phyloP scores from a whole-genome alignment of 2,797 vertebrate species.

The Bradypodion ventrale region DNA sequence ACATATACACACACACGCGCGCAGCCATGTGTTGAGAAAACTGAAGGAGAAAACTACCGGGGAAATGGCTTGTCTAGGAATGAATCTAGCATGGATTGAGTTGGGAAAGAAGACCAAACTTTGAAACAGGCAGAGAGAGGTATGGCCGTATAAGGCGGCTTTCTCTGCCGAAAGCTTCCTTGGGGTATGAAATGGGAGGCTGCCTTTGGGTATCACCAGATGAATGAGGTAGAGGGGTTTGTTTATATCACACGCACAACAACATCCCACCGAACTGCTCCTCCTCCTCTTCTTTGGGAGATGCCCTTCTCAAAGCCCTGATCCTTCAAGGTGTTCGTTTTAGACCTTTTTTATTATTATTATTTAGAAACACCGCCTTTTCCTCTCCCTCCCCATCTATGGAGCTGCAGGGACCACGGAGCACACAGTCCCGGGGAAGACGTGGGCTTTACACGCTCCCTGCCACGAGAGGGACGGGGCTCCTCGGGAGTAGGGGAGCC shows the following conservation, averaged over 20 bases:
- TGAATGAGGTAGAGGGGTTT: background rate
- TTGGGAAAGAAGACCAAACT: constrained; percentile 9
- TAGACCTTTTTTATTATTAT: no score
- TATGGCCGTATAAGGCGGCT: no score
- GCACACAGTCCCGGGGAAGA: no score
- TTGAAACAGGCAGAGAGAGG: background rate
- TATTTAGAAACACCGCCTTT: no score
- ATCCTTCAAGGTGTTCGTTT: background rate
- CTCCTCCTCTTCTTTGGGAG: no score
- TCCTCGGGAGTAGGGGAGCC: background rate
- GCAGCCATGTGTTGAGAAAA: background rate
- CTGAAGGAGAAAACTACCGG: background rate
- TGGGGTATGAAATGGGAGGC: background rate
- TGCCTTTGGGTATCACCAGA: no score
- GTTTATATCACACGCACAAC: background rate
- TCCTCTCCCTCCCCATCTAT: no score
- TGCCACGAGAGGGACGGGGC: no score
- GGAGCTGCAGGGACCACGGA: no score
- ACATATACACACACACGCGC: background rate
- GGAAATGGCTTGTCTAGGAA: background rate
- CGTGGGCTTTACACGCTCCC: no score
- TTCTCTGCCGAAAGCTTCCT: no score
- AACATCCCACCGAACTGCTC: background rate
- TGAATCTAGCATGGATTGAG: background rate
- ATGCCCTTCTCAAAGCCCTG: rapidly evolving